Evolutionary conservation across 2,113 vertebrate genomes (phyloP).

Genomic region (Petroica traversi): DNA sequence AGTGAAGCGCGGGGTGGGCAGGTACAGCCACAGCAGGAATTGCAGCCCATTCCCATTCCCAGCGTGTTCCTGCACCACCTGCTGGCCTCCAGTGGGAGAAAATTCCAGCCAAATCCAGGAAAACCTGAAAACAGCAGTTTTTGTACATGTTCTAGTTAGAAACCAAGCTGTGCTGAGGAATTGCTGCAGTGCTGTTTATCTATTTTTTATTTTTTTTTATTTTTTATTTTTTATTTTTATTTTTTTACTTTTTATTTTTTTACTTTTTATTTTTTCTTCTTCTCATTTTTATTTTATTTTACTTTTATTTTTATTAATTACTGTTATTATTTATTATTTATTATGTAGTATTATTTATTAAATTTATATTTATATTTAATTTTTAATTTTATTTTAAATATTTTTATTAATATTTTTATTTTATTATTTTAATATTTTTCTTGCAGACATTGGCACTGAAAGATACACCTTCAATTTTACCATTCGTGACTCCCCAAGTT

Average conservation of each 20-base stretch:
- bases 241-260: too few relatives aligned
- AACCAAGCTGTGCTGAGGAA: not conserved
- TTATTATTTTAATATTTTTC: too few relatives aligned
- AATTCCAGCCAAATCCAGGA: rapidly evolving
- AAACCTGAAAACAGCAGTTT: rapidly evolving
- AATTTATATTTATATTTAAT: too few relatives aligned
- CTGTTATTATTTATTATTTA: too few relatives aligned
- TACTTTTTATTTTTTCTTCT: too few relatives aligned
- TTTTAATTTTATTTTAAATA: too few relatives aligned
- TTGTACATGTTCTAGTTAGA: not conserved
- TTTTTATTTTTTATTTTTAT: too few relatives aligned
- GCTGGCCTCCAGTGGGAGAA: conserved; percentile 49
- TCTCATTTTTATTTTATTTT: too few relatives aligned
- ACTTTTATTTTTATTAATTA: too few relatives aligned
- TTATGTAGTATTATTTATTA: too few relatives aligned
- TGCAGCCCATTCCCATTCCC: not conserved
- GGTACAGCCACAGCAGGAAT: rapidly evolving
- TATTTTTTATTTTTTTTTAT: too few relatives aligned
- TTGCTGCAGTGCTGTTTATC: not conserved
- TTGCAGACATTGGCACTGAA: conserved; percentile 87
- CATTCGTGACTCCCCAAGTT: conserved; percentile 84
- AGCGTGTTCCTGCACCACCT: not conserved
- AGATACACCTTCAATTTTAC: conserved; percentile 90
- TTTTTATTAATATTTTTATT: too few relatives aligned
- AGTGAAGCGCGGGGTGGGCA: rapidly evolving